phyloP scores from a whole-genome alignment of 2,113 vertebrate species.

The Nycticorax nycticorax region DNA sequence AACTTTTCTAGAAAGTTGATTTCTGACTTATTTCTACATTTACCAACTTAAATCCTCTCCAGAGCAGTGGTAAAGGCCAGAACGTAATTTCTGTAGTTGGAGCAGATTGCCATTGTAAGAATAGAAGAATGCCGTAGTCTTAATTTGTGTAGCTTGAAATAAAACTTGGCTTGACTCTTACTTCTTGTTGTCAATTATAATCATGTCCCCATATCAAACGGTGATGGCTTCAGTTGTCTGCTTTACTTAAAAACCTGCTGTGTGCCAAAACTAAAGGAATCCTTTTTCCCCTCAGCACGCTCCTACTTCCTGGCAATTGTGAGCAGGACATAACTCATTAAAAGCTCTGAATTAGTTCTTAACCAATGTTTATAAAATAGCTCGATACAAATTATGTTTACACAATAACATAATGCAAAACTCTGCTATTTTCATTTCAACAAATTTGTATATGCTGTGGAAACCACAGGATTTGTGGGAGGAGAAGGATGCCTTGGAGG shows the following conservation, averaged over 20 bases:
- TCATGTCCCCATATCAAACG: neutral
- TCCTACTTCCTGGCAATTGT: neutral
- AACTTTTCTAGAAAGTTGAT: slow-evolving; percentile 21
- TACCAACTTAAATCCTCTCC: neutral
- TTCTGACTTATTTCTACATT: slow-evolving; percentile 11
- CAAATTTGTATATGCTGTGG: neutral
- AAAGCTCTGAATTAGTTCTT: neutral
- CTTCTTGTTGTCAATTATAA: neutral
- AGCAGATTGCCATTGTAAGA: neutral
- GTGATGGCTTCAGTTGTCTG: neutral
- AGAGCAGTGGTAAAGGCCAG: neutral
- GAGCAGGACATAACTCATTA: neutral
- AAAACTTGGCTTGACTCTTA: neutral
- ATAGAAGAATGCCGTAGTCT: neutral
- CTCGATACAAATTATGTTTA: slow-evolving; percentile 28
- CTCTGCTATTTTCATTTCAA: neutral
- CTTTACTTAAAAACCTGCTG: neutral
- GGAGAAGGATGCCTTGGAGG: neutral
- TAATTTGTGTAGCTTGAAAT: neutral
- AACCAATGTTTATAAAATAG: slow-evolving; percentile 9
- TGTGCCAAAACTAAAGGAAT: neutral
- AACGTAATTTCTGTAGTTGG: neutral
- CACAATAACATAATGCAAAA: neutral
- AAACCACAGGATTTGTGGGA: neutral
- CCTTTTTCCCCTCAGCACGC: neutral